Evolutionary conservation across 1,140 invertebrate species (phyloP).

Genomic region (Aphelenchoides avenae): DNA sequence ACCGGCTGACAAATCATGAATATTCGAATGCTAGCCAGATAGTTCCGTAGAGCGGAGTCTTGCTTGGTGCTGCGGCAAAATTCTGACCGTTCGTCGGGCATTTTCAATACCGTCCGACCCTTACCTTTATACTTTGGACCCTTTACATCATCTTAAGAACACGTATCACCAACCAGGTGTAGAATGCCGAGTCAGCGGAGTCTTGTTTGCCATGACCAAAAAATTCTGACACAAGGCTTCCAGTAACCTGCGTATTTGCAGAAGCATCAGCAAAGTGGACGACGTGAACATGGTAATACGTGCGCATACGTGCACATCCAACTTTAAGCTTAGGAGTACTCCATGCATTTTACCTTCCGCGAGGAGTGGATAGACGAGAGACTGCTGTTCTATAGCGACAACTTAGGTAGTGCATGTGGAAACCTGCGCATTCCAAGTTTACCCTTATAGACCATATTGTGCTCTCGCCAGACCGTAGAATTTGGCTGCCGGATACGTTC

Average conservation of each 20-base stretch:
- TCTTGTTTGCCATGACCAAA: too few species aligned
- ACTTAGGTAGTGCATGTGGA: too few species aligned
- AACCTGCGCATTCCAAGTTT: too few species aligned
- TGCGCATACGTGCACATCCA: background rate
- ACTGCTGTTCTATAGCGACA: conserved; percentile 68
- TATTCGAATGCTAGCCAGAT: too few species aligned
- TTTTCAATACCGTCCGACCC: too few species aligned
- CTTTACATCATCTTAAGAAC: too few species aligned
- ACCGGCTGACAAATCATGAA: too few species aligned
- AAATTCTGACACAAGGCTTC: too few species aligned
- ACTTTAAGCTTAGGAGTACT: conserved; percentile 28
- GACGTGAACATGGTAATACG: conserved; percentile 82
- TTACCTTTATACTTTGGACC: too few species aligned
- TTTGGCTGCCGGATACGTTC: conserved; percentile 55
- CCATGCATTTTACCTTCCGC: conserved; percentile 79
- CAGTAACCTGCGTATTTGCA: conserved; percentile 13
- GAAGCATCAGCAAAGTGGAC: conserved; percentile 86
- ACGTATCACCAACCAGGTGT: conserved; percentile 6
- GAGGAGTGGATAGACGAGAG: conserved; percentile 91
- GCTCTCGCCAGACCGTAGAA: conserved; percentile 41
- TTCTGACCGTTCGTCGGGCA: too few species aligned
- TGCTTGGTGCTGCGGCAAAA: too few species aligned
- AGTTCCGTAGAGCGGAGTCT: too few species aligned
- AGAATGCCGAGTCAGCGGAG: conserved; percentile 12
- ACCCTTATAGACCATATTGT: conserved; percentile 43